Evolutionary conservation across 2,797 vertebrate species (phyloP).

Genomic region (Cygnus olor): DNA sequence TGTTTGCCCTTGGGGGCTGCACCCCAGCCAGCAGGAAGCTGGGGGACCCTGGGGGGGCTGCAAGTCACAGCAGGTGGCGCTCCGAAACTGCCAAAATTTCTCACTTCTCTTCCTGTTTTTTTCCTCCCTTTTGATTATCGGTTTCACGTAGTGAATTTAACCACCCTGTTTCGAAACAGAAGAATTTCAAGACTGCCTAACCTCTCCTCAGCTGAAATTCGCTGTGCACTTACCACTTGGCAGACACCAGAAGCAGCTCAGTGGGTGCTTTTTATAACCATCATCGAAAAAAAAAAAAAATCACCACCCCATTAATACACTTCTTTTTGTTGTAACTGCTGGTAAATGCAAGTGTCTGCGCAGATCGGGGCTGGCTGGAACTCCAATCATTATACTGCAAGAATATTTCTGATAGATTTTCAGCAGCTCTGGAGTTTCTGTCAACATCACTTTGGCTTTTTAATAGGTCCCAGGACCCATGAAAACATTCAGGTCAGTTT

Average conservation of each 20-base stretch:
- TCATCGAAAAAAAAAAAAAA: constrained; percentile 9
- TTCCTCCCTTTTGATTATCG: fast-evolving
- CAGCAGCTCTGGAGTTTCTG: constrained; percentile 65
- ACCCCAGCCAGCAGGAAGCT: no score
- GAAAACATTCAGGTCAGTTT: constrained; percentile 74
- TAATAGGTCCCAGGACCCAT: constrained; percentile 71
- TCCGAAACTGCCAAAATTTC: neutral
- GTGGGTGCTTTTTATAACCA: constrained; percentile 27
- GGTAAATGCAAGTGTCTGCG: constrained; percentile 61
- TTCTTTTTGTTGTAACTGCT: constrained; percentile 70
- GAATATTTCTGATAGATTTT: constrained; percentile 77
- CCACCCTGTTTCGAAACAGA: neutral
- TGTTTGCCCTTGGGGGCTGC: neutral
- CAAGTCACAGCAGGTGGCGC: neutral
- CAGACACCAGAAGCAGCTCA: neutral
- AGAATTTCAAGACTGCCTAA: neutral
- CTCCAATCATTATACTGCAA: constrained; percentile 65
- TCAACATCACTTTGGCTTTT: constrained; percentile 67
- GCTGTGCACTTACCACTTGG: neutral
- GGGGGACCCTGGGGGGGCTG: no score
- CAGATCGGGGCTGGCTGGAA: constrained; percentile 54
- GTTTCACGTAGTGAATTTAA: neutral
- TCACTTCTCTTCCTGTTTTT: neutral
- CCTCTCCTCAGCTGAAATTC: neutral
- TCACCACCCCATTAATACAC: constrained; percentile 49